Evolutionary conservation across 2,797 vertebrate species (phyloP).

Genomic region (Coccyzus lansbergi): DNA sequence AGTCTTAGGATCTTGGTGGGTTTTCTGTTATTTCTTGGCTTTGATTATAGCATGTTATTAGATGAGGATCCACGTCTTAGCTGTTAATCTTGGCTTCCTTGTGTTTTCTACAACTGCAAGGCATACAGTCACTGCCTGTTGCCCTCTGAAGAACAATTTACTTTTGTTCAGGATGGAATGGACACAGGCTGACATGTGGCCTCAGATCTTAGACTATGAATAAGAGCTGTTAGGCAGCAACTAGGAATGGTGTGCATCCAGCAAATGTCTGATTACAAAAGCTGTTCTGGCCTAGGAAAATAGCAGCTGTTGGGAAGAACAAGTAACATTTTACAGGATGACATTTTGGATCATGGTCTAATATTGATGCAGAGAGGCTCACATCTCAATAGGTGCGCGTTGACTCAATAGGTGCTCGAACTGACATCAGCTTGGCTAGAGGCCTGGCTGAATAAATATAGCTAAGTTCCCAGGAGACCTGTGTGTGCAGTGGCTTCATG

Average conservation of each 20-base stretch:
- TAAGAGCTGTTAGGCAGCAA: background rate
- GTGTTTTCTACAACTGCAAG: background rate
- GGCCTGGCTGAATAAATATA: background rate
- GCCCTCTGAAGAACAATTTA: background rate
- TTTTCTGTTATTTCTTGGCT: background rate
- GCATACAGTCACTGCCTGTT: background rate
- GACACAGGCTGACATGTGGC: background rate
- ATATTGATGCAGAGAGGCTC: background rate
- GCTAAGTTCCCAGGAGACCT: background rate
- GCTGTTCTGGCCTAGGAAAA: background rate
- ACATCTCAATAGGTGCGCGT: background rate
- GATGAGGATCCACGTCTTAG: background rate
- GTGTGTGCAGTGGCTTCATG: background rate
- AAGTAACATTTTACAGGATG: background rate
- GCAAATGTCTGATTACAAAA: background rate
- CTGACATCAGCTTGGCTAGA: background rate
- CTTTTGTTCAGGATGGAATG: background rate
- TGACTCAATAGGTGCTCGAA: background rate
- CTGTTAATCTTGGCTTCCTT: background rate
- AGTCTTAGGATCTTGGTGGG: background rate
- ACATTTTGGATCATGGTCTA: background rate
- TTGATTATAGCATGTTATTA: background rate
- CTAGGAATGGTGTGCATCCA: background rate
- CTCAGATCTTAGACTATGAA: background rate
- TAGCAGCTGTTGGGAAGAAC: background rate